Evolutionary conservation across 2,888 invertebrate species (phyloP).

Genomic region (Pterostichus niger): DNA sequence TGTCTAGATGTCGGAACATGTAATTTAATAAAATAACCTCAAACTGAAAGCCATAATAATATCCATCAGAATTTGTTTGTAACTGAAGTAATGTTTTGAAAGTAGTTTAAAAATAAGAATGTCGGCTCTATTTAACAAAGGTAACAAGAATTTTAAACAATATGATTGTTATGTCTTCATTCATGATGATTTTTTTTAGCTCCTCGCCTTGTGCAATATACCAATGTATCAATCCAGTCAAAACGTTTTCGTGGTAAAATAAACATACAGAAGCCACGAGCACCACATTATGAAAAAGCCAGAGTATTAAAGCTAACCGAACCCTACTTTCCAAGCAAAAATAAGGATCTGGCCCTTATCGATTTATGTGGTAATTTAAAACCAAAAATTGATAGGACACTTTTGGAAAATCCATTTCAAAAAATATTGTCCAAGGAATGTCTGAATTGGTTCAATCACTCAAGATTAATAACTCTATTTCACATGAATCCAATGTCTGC

Average conservation of each 20-base stretch:
- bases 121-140: constrained; percentile 57
- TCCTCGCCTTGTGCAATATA: constrained; percentile 34
- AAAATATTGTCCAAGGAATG: constrained; percentile 86
- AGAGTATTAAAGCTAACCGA: constrained; percentile 83
- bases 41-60: background rate
- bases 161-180: background rate
- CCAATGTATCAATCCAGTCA: constrained; percentile 74
- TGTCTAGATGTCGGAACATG: no score
- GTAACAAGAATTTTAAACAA: constrained; percentile 20
- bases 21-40: background rate
- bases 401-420: constrained; percentile 85
- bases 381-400: constrained; percentile 70
- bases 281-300: constrained; percentile 85
- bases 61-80: background rate
- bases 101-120: background rate
- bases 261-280: constrained; percentile 86
- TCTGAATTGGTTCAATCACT: constrained; percentile 84
- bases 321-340: constrained; percentile 80
- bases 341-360: constrained; percentile 77
- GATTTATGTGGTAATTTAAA: constrained; percentile 78
- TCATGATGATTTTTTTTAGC: constrained; percentile 9
- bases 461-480: constrained; percentile 85
- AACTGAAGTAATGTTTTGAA: background rate
- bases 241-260: constrained; percentile 87
- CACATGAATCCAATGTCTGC: constrained; percentile 86